Percentiles rank a stretch among this genome's conserved stretches.
These are phyloP conservation scores for Rhinichthys klamathensis DNA, from an alignment of 2,113 vertebrate species.

Conservation along the genomic window DNA sequence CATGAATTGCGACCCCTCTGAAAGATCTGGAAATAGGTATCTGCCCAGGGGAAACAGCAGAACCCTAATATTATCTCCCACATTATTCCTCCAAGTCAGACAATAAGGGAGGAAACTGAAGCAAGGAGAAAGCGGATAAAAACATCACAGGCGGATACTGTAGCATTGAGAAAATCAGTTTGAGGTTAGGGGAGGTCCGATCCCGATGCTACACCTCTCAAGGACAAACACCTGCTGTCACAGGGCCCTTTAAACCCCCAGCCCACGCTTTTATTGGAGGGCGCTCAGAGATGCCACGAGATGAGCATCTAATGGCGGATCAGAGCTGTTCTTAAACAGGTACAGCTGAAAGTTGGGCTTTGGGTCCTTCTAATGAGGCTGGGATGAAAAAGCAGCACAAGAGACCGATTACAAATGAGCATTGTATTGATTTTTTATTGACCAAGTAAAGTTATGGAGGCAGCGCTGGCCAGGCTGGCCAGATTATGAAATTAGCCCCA, in stretches of 20 bases:
- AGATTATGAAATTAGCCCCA: constrained; percentile 58
- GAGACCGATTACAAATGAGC: constrained; percentile 64
- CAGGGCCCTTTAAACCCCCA: constrained; percentile 23
- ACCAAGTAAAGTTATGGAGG: constrained; percentile 51
- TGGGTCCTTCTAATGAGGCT: constrained; percentile 59
- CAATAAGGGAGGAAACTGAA: not conserved
- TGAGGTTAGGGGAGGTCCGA: not conserved
- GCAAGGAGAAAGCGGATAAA: constrained; percentile 31
- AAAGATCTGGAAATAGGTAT: constrained; percentile 64
- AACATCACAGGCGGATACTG: constrained; percentile 29
- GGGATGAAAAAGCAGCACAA: constrained; percentile 59
- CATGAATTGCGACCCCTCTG: constrained; percentile 51
- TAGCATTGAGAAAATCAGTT: constrained; percentile 40
- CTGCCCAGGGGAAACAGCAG: constrained; percentile 54
- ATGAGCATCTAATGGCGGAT: constrained; percentile 31
- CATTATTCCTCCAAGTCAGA: constrained; percentile 39
- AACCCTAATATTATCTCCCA: constrained; percentile 59
- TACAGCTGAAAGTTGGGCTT: constrained; percentile 52
- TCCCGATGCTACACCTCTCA: constrained; percentile 7
- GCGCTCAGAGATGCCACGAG: constrained; percentile 47
- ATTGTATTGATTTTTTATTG: constrained; percentile 69
- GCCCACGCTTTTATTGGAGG: constrained; percentile 41
- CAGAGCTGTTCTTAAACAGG: constrained; percentile 18
- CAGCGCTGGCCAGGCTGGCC: constrained; percentile 28
- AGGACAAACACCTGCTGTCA: constrained; percentile 47